phyloP scores from a whole-genome alignment of 2,888 invertebrate genomes.

The Phania funesta region DNA sequence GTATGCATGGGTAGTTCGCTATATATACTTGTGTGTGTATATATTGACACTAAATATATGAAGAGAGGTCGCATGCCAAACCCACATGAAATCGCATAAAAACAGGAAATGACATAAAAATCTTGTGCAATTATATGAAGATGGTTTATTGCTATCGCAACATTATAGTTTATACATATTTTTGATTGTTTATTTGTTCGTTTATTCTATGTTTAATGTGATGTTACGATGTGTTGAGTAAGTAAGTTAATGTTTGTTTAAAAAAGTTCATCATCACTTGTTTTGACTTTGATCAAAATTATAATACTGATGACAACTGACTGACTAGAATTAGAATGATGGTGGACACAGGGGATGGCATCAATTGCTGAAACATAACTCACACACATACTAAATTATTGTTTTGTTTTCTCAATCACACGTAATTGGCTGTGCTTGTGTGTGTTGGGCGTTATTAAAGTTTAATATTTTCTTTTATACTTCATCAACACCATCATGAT shows the following conservation, averaged over 20 bases:
- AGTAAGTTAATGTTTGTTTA: conserved; percentile 49
- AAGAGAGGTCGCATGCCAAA: conserved; percentile 63
- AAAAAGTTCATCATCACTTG: conserved; percentile 61
- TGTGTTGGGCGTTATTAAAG: conserved; percentile 9
- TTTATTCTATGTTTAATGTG: conserved; percentile 8
- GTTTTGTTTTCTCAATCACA: conserved; percentile 10
- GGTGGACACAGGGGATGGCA: conserved; percentile 6
- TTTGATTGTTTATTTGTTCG: conserved; percentile 29
- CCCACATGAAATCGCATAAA: conserved; percentile 71
- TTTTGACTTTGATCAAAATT: conserved; percentile 47
- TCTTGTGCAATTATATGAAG: conserved; percentile 67
- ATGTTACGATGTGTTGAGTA: conserved; percentile 8
- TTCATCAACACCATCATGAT: conserved; percentile 39
- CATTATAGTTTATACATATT: conserved; percentile 32
- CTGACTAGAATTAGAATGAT: conserved; percentile 24
- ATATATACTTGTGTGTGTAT: not conserved
- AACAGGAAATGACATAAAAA: conserved; percentile 73
- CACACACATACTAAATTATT: not conserved
- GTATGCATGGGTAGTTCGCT: not conserved
- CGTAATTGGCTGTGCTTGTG: conserved; percentile 2
- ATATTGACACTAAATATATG: conserved; percentile 18
- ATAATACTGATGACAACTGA: conserved; percentile 24
- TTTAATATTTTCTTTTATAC: conserved; percentile 35
- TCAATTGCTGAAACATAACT: conserved; percentile 1
- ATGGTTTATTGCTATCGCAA: conserved; percentile 59